Percentiles rank a stretch among this genome's conserved stretches.
These are phyloP conservation scores for Apostichopus parvimensis DNA, from an alignment of 35 echinoderm and acorn worm species.

Conservation along the genomic window DNA sequence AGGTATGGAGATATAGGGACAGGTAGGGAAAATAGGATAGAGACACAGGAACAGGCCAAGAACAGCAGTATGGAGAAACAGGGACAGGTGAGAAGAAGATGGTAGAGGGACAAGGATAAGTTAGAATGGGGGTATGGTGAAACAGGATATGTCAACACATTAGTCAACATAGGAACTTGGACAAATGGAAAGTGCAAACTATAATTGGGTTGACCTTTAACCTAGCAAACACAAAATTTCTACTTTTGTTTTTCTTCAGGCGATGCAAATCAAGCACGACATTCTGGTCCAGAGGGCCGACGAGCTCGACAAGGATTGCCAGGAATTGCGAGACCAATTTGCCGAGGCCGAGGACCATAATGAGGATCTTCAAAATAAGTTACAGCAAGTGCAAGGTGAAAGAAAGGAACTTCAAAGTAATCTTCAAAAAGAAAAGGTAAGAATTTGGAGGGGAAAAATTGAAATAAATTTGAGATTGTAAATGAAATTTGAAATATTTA, in stretches of 20 bases:
- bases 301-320: slow-evolving; percentile 86
- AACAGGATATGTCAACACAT: too few relatives aligned
- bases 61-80: not conserved
- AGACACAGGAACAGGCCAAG: too few relatives aligned
- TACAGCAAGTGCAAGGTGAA: slow-evolving; percentile 60
- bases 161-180: too few relatives aligned
- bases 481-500: too few relatives aligned
- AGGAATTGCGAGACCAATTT: slow-evolving; percentile 73
- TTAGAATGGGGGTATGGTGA: too few relatives aligned
- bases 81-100: too few relatives aligned
- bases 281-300: slow-evolving; percentile 72
- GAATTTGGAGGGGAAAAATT: too few relatives aligned
- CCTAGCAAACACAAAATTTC: too few relatives aligned
- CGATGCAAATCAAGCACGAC: slow-evolving; percentile 89
- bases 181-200: too few relatives aligned
- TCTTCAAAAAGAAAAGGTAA: slow-evolving; percentile 74
- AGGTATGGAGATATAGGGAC: not conserved
- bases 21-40: not conserved
- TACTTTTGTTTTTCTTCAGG: slow-evolving; percentile 3
- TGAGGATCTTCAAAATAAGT: slow-evolving; percentile 64
- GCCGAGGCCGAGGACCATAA: slow-evolving; percentile 81
- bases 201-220: too few relatives aligned
- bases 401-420: slow-evolving; percentile 64
- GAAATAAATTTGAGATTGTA: too few relatives aligned
- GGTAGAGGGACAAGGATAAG: too few relatives aligned